Base-by-base conservation (phyloP, 2,797 vertebrate species). In the Triplophysa bombifrons region DNA sequence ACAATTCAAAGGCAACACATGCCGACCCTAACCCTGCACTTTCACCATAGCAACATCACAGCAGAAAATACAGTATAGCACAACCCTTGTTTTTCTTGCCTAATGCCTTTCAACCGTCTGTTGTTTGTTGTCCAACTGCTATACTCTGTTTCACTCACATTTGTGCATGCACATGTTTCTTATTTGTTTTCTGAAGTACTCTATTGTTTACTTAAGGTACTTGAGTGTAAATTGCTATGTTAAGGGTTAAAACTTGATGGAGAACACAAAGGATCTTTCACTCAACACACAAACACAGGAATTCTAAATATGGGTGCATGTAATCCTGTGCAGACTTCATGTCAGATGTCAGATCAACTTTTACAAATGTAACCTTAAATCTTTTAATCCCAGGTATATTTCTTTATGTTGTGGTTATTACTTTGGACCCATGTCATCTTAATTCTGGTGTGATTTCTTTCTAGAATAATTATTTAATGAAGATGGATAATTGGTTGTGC, bases 21-120 rank as follows among this genome's bases (percentile, higher is more conserved):
- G 48, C 68, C 48, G 41, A 65, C 61, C 4, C 8, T 17, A 65
- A 44, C 63, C 65, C 50, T 48, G 41, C 53, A 48, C 25, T 76
- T 76, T 60, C 9, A 56, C 77, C 68, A 79, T 79, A 55, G 61
- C 22, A 72, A 72, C 68, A 58, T 46, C 30, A 72, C 60, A 79
- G 60, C 61, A 30, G 48, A 56, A 71, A 22, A 65, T 55, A 20
- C 53, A 55, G 51, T 53, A 11, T 13, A 46, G 4, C 22, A 53
- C 20, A 65, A 34, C 48, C 13, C 4, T 5, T 55, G 30, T 16
- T 27, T 27, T 72, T 64, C 22, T 63, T 78, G 17, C 34, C 48
- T 48, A 55, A 27, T 63, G 17, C 22, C 69, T 20, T 20, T 64
- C 16, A 41, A 53, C 20, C 30, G 71, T 78, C 20, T 79, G 58